Evolutionary conservation across 2,113 vertebrate species (phyloP), one percentile per base, ranked within the genome.

Genomic region (Sturnus vulgaris): DNA sequence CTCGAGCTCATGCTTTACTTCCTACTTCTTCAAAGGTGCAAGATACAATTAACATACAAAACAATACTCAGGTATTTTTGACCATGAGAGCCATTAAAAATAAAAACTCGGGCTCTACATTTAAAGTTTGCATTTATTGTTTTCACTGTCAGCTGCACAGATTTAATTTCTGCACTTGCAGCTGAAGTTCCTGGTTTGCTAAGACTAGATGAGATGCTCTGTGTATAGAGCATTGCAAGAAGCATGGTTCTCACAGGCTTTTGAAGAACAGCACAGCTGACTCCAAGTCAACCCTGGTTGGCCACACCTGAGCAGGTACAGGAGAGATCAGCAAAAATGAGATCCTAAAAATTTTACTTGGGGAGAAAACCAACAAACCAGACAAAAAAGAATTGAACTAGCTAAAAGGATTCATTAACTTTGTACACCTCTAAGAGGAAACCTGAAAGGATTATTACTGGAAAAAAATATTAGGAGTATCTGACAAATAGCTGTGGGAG

Each of bases 221-320:
- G 15, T 27, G 24, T 33, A 20, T 1, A 30, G 20, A 19, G 25
- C n/a, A 9, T 42, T 16, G 15, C 20, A 88, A 27, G 44, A 69
- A 73, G 2, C 22, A 39, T 28, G 39, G n/a, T 20, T 56, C 50
- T 72, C 0, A 0, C 2, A 56, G 40, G 9, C 27, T 57, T 75
- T 27, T 59, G 35, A 35, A 46, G 55, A 63, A 31, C n/a, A 80
- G 56, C 44, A 70, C 61, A 76, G 37, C 2, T 77, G 25, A 22
- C 27, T 52, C 30, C 56, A 11, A 1, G 3, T 44, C 4, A 3
- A 23, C 39, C 35, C 44, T 23, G n/a, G 25, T 2, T 61, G 25
- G 4, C 65, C 81, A 57, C 20, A 28, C 12, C 71, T 42, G 24
- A 53, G 37, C 12, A 80, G 18, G 30, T 18, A 35, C 0, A 57